Base-by-base conservation (phyloP, 2,113 vertebrate genomes). In the Miniopterus natalensis region DNA sequence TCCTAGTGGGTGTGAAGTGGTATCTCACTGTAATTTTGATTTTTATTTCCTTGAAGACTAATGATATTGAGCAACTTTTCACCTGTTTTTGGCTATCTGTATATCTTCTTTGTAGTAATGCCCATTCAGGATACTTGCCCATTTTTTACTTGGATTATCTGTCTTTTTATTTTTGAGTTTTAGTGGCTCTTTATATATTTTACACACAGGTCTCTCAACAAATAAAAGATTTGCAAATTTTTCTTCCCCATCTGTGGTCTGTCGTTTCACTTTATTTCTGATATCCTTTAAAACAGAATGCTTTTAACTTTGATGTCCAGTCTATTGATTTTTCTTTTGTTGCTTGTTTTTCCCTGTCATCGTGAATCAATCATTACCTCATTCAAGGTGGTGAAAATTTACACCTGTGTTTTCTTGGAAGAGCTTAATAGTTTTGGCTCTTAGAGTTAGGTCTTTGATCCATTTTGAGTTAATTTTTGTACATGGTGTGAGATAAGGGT, bases 401-500 rank as follows among this genome's bases (percentile, higher is more conserved):
- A 78, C 10, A 66, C 2, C 6, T 29, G 63, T 65, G 21, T n/a
- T 75, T 73, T 92, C 75, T 91, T 87, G 18, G 12, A 91, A 73
- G 36, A 83, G 80, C 14, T 93, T 80, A 70, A 57, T 47, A 84
- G 36, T 49, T 57, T 81, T 91, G 70, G 21, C 17, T 71, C 29
- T n/a, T 20, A 57, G 53, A 20, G 47, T 78, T 85, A 75, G 18
- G 25, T 77, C 29, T 89, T 77, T 68, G 63, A 49, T 83, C 8
- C 40, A 78, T 31, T 75, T 88, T 68, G 88, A 75, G 29, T 86
- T 74, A 57, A 63, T 21, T 75, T 87, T 84, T 84, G 78, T 51
- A 45, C 1, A n/a, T 47, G 59, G 25, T 93, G 61, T 90, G 83
- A 91, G 11, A 36, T 84, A 84, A 40, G 15, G 12, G 25, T 45